A percentile compares a stretch with the other conserved stretches of the same genome.
phyloP scores from a whole-genome alignment of 2,113 vertebrate genomes.

The Scopus umbretta region DNA sequence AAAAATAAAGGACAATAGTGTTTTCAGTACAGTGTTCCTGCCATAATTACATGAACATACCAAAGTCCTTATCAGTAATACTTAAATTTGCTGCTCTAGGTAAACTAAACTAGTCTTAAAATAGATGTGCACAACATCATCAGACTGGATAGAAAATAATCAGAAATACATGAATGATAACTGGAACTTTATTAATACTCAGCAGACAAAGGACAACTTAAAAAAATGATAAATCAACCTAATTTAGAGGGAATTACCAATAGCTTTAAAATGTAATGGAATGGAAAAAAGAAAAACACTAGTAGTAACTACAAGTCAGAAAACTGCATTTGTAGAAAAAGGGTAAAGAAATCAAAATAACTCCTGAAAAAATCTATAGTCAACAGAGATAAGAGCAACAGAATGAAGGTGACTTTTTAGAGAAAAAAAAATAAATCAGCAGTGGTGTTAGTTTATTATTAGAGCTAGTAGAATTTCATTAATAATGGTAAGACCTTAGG shows the following conservation, averaged over 20 bases:
- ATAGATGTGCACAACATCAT: background rate
- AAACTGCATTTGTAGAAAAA: background rate
- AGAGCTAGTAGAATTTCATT: background rate
- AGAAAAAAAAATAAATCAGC: background rate
- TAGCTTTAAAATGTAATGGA: background rate
- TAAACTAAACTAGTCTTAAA: background rate
- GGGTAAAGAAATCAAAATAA: background rate
- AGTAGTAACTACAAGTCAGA: background rate
- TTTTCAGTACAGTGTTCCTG: background rate
- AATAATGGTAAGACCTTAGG: background rate
- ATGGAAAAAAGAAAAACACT: background rate
- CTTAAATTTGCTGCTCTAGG: background rate
- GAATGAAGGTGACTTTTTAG: background rate
- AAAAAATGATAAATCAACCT: background rate
- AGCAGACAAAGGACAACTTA: background rate
- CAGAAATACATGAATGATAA: background rate
- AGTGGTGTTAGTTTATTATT: background rate
- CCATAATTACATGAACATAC: background rate
- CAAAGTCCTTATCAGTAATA: background rate
- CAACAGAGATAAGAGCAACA: background rate
- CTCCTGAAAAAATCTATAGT: background rate
- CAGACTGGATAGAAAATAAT: background rate
- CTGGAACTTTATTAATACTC: background rate
- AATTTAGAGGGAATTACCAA: background rate
- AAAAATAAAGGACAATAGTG: background rate